phyloP scores from a whole-genome alignment of 2,888 invertebrate species.

The Diaprepes abbreviatus region DNA sequence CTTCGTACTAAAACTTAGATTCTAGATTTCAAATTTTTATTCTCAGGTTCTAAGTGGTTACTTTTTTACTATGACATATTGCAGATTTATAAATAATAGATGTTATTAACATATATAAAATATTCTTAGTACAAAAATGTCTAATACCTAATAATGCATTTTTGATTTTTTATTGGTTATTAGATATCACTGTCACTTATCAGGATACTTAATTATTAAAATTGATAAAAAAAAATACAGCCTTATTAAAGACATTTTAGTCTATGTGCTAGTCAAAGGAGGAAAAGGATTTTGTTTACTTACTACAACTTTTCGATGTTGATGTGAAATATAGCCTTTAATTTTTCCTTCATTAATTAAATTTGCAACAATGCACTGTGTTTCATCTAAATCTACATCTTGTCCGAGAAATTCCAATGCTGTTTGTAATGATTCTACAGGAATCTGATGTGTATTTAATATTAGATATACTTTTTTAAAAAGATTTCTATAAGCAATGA shows the following conservation, averaged over 20 bases:
- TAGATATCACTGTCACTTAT: no score
- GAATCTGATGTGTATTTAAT: conserved; percentile 88
- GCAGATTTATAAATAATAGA: no score
- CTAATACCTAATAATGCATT: no score
- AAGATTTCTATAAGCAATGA: conserved; percentile 94
- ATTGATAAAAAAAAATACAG: no score
- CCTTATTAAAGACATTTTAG: not conserved
- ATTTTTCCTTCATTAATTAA: conserved; percentile 97
- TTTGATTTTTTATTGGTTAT: no score
- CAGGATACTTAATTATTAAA: no score
- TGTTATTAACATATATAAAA: no score
- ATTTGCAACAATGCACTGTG: conserved; percentile 96
- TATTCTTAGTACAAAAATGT: no score
- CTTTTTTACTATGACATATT: no score
- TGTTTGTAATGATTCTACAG: conserved; percentile 85
- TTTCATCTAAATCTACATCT: conserved; percentile 93
- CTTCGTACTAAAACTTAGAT: no score
- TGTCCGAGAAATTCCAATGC: conserved; percentile 87
- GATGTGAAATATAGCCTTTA: conserved; percentile 97
- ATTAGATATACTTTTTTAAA: conserved; percentile 91
- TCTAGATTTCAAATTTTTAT: no score
- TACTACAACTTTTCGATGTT: conserved; percentile 96
- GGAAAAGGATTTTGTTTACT: conserved; percentile 98
- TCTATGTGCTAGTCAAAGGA: conserved; percentile 69
- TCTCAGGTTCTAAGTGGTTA: no score